Evolutionary conservation across 1,140 invertebrate species (phyloP).

Genomic region (Papilio xuthus): DNA sequence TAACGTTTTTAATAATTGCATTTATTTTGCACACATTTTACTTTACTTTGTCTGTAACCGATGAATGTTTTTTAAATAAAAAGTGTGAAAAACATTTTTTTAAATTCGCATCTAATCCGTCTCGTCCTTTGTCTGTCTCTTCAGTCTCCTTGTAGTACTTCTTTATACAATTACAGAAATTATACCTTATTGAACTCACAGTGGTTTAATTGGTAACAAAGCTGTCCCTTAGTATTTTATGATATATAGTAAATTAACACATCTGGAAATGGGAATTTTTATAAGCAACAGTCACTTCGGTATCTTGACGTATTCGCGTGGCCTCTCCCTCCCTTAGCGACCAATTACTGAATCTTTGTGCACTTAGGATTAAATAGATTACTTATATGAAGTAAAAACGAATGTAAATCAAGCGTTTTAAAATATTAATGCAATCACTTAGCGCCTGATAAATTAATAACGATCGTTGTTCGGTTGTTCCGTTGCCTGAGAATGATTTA

Average conservation of each 20-base stretch:
- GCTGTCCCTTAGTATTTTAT: too few relatives aligned
- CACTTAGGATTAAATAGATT: background rate
- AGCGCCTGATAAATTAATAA: constrained; percentile 13
- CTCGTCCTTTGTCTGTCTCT: too few relatives aligned
- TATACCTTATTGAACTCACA: background rate
- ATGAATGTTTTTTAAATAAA: background rate
- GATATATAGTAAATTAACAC: too few relatives aligned
- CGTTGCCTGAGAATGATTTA: background rate
- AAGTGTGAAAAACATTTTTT: too few relatives aligned
- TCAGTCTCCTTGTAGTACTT: background rate
- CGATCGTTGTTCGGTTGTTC: background rate
- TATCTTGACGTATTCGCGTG: too few relatives aligned
- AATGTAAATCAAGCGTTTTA: constrained; percentile 15
- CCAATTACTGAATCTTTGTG: background rate
- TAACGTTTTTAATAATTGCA: constrained; percentile 22
- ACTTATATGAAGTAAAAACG: background rate
- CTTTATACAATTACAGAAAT: background rate
- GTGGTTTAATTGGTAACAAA: too few relatives aligned
- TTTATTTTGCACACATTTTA: constrained; percentile 1
- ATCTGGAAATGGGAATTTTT: too few relatives aligned
- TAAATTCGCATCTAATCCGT: too few relatives aligned
- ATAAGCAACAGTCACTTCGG: too few relatives aligned
- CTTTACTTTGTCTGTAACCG: background rate
- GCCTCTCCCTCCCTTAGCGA: background rate
- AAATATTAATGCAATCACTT: constrained; percentile 28